phyloP scores from a whole-genome alignment of 2,797 vertebrate species.

The Girardinus metallicus region DNA sequence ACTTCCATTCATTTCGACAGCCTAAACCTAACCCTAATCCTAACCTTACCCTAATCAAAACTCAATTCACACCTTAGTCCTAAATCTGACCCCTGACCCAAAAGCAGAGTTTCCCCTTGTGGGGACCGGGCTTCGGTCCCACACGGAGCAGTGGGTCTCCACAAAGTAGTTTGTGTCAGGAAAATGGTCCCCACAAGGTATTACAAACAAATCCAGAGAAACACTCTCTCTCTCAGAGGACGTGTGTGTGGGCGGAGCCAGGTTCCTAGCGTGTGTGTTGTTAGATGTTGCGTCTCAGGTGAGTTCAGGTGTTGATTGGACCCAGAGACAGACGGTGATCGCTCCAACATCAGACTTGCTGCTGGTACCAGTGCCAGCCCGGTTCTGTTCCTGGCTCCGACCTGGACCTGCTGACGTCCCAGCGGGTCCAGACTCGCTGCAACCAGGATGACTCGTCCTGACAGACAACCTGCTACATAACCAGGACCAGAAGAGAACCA shows the following conservation, averaged over 20 bases:
- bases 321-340: neutral
- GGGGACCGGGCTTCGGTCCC: too few species aligned
- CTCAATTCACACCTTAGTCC: too few species aligned
- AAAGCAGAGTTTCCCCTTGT: too few species aligned
- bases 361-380: neutral
- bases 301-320: slow-evolving; percentile 41
- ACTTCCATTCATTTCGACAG: too few species aligned
- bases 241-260: slow-evolving; percentile 11
- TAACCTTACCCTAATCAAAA: too few species aligned
- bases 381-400: slow-evolving; percentile 8
- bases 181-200: too few species aligned
- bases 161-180: too few species aligned
- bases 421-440: slow-evolving; percentile 31
- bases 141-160: too few species aligned
- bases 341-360: neutral
- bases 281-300: slow-evolving; percentile 14
- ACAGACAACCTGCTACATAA: neutral
- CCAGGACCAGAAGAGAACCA: neutral
- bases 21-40: too few species aligned
- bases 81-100: too few species aligned
- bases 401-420: neutral
- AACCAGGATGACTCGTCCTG: neutral
- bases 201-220: neutral
- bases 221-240: neutral
- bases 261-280: neutral